Percentiles rank a stretch among this genome's conserved stretches.
Conservation (phyloP, 2,888 invertebrate species). For the Limnephilus marmoratus region DNA sequence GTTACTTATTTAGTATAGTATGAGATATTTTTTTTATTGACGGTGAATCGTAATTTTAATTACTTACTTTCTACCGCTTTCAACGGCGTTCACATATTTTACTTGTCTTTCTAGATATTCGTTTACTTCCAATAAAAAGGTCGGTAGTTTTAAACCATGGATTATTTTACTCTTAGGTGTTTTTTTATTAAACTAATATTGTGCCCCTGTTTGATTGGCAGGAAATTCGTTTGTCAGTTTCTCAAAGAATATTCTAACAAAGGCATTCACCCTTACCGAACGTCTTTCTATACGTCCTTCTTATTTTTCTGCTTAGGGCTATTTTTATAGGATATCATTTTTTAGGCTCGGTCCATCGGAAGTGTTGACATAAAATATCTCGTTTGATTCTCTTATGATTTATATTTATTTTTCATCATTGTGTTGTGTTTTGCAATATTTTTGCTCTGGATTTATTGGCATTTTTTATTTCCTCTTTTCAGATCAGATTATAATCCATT, state of each 20-base stretch:
- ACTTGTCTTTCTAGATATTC: neutral
- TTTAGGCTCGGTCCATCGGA: conserved; percentile 13
- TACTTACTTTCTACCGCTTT: neutral
- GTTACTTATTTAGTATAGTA: no score
- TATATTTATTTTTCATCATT: conserved; percentile 40
- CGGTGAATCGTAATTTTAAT: neutral
- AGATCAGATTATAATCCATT: neutral
- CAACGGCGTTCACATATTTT: neutral
- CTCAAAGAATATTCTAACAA: conserved; percentile 27
- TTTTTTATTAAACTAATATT: conserved; percentile 26
- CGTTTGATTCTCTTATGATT: neutral
- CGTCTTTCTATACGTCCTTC: conserved; percentile 16
- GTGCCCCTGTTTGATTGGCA: conserved; percentile 44
- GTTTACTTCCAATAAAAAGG: neutral
- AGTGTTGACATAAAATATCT: conserved; percentile 28
- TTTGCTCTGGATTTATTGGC: neutral
- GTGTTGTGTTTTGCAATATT: conserved; percentile 4
- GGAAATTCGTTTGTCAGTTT: conserved; percentile 41
- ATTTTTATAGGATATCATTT: conserved; percentile 42
- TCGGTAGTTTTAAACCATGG: conserved; percentile 41
- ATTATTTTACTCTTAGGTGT: conserved; percentile 20
- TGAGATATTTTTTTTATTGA: neutral
- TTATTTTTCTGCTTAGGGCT: conserved; percentile 31
- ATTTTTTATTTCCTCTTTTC: conserved; percentile 10
- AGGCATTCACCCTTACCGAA: neutral